A percentile compares a stretch with the other conserved stretches of the same genome.
Evolutionary conservation across 2,888 invertebrate genomes (phyloP).

Genomic region (Isotomurus palustris): DNA sequence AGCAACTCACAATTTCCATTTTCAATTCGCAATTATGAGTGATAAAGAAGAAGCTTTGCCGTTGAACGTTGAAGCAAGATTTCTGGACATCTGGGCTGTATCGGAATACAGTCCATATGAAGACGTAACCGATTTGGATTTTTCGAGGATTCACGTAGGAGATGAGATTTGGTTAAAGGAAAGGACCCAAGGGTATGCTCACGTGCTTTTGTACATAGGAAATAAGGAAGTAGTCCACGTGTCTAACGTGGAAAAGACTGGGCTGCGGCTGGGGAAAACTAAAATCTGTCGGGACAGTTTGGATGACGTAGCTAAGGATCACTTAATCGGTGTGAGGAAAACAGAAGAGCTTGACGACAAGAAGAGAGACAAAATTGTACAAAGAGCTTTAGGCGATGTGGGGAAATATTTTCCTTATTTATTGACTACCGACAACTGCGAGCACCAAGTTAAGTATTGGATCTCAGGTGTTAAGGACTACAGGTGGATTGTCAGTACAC

Average conservation of each 20-base stretch:
- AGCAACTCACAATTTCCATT: too few species aligned
- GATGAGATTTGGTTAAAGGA: slow-evolving; percentile 23
- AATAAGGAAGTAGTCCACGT: slow-evolving; percentile 15
- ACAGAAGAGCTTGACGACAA: slow-evolving; percentile 1
- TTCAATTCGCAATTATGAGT: too few species aligned
- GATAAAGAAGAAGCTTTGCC: too few species aligned
- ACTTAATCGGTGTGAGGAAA: slow-evolving; percentile 12
- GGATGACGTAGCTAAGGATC: slow-evolving; percentile 6
- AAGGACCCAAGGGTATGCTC: slow-evolving; percentile 12
- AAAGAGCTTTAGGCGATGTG: slow-evolving; percentile 10
- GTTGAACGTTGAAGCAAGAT: slow-evolving; percentile 3
- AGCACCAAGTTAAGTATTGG: slow-evolving; percentile 22
- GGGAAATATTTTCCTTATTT: slow-evolving; percentile 15
- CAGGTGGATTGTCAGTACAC: slow-evolving; percentile 11
- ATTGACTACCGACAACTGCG: slow-evolving; percentile 17
- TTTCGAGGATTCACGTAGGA: neutral
- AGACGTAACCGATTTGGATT: neutral
- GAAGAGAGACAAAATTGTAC: slow-evolving; percentile 1
- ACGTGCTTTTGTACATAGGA: slow-evolving; percentile 19
- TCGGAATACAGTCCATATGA: slow-evolving; percentile 5
- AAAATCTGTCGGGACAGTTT: slow-evolving; percentile 8
- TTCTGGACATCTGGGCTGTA: slow-evolving; percentile 20
- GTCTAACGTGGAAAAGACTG: slow-evolving; percentile 12
- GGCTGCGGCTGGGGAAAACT: slow-evolving; percentile 14
- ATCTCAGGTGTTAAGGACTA: slow-evolving; percentile 14